phyloP scores from a whole-genome alignment of 2,797 vertebrate genomes.

The Rhinella marina region DNA sequence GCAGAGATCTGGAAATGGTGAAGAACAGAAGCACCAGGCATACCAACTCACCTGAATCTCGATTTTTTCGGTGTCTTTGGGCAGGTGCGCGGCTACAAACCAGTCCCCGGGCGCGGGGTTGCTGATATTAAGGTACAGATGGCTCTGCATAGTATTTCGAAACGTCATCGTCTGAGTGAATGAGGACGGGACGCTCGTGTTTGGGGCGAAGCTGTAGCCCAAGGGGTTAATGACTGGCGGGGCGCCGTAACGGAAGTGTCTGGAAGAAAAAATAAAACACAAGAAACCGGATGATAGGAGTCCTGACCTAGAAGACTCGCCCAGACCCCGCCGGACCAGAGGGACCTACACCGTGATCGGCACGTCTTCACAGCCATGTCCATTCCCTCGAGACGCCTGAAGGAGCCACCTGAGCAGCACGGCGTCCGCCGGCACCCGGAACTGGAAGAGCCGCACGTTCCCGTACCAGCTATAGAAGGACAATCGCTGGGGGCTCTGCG shows the following conservation, averaged over 20 bases:
- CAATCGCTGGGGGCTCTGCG: slow-evolving; percentile 86
- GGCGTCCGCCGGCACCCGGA: slow-evolving; percentile 84
- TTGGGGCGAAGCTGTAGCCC: slow-evolving; percentile 78
- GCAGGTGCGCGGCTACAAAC: slow-evolving; percentile 90
- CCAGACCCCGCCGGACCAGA: background rate
- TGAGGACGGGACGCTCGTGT: slow-evolving; percentile 75
- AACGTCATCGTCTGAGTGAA: slow-evolving; percentile 78
- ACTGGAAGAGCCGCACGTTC: slow-evolving; percentile 86
- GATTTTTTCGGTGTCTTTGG: slow-evolving; percentile 87
- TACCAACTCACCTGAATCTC: slow-evolving; percentile 84
- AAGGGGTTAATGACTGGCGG: slow-evolving; percentile 90
- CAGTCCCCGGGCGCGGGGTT: slow-evolving; percentile 86
- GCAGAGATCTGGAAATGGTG: background rate
- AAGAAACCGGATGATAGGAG: background rate
- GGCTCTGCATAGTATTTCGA: slow-evolving; percentile 68
- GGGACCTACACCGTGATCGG: slow-evolving; percentile 86
- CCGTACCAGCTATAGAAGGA: slow-evolving; percentile 92
- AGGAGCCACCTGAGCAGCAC: slow-evolving; percentile 87
- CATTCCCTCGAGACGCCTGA: slow-evolving; percentile 76
- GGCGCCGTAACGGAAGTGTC: slow-evolving; percentile 87
- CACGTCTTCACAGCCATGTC: slow-evolving; percentile 76
- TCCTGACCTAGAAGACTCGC: background rate
- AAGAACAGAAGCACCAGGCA: background rate
- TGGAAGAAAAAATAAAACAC: slow-evolving; percentile 64
- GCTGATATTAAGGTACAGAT: slow-evolving; percentile 83